Percentiles rank a stretch among this genome's conserved stretches.
These are phyloP conservation scores for Drosophila neoperkinsi DNA, from an alignment of 2,888 invertebrate species.

Conservation along the genomic window DNA sequence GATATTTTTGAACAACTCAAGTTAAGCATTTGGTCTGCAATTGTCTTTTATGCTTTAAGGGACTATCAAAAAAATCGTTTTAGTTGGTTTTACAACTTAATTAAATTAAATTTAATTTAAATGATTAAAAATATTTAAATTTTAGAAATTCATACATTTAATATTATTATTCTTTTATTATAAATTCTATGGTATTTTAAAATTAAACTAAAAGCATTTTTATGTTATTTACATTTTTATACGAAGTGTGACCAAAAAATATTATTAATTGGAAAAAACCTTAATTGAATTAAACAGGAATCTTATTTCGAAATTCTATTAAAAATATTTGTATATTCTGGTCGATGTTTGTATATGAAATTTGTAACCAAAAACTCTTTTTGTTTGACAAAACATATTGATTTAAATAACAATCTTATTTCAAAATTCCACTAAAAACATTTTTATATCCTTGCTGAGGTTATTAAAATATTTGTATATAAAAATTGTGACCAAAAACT, in stretches of 20 bases:
- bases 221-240: not conserved
- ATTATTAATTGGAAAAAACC: not conserved
- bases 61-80: not conserved
- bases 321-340: not conserved
- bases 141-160: not conserved
- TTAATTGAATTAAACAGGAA: not conserved
- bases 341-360: not conserved
- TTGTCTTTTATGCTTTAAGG: not conserved
- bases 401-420: not conserved
- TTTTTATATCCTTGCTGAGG: not conserved
- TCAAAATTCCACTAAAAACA: not conserved
- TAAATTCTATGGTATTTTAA: not conserved
- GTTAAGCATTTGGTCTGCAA: not conserved
- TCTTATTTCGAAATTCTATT: not conserved
- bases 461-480: not conserved
- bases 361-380: not conserved
- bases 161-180: fast-evolving
- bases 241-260: not conserved
- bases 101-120: not conserved
- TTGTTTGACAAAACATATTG: not conserved
- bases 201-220: not conserved
- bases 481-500: not conserved
- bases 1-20: not conserved
- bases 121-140: not conserved
- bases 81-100: not conserved